Evolutionary conservation across 2,113 vertebrate species (phyloP), one percentile per base, ranked within the genome.

Genomic region (Menura novaehollandiae): DNA sequence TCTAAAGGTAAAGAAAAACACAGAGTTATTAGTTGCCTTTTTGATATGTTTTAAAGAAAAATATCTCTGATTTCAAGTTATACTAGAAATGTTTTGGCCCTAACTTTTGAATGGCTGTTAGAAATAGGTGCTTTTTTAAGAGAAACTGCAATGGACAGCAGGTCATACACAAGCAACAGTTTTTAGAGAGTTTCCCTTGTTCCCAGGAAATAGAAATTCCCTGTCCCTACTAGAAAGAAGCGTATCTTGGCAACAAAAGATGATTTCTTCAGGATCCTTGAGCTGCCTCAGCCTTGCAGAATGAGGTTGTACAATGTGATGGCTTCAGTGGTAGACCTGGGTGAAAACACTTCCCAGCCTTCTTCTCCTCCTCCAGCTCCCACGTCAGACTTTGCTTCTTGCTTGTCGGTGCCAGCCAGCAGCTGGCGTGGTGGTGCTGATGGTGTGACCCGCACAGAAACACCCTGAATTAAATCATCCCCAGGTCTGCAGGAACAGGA

Each of bases 1-100:
- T 95, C 72, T 92, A 60, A 92, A 91, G 47, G 68, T 58, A 91
- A 94, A 85, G 76, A 73, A 83, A 85, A 32, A 3, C 20, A 32
- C 15, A 59, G 67, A 59, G 28, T 39, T 67, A 37, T 68, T 93
- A 74, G 66, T 3, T 72, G 27, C 4, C 4, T 24, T 79, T 39
- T 51, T 68, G 41, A 51, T 44, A 73, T 27, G 13, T 62, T 72
- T 79, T 81, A 46, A 81, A 85, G 32, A 32, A 66, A 60, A 91
- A 28, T 20, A 52, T 26, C 41, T 5, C 30, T 67, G 10, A 75
- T 63, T 91, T 77, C 47, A 73, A 76, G 41, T 53, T 81, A 56
- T 35, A 6, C 6, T 46, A 3, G 21, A 23, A 53, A 41, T 28
- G 2, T 35, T 82, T 60, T 81, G 62, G 37, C n/a, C 11, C 23